phyloP scores from a whole-genome alignment of 2,113 vertebrate species.

The Bufo bufo region DNA sequence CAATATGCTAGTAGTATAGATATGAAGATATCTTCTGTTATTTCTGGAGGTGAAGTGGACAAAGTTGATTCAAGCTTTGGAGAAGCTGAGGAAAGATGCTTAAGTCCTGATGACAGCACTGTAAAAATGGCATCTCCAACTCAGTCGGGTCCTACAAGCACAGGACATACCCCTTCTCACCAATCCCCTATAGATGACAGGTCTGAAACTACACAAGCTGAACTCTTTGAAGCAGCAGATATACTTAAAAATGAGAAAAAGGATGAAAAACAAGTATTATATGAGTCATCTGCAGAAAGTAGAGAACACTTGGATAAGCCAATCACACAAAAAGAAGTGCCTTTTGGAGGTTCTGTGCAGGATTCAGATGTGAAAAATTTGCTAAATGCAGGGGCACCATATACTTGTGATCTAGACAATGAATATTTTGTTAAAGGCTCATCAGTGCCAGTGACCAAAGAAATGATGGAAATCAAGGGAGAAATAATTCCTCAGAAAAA shows the following conservation, averaged over 20 bases:
- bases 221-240: slow-evolving; percentile 70
- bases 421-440: slow-evolving; percentile 32
- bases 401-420: background rate
- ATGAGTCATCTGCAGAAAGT: slow-evolving; percentile 42
- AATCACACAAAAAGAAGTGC: slow-evolving; percentile 26
- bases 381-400: background rate
- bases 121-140: slow-evolving; percentile 93
- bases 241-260: slow-evolving; percentile 63
- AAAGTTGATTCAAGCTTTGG: slow-evolving; percentile 67
- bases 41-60: slow-evolving; percentile 61
- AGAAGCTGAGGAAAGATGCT: slow-evolving; percentile 87
- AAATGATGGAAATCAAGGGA: background rate
- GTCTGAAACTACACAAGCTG: slow-evolving; percentile 70
- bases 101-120: slow-evolving; percentile 93
- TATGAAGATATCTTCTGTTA: slow-evolving; percentile 27
- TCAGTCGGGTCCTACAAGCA: slow-evolving; percentile 90
- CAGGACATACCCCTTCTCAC: slow-evolving; percentile 88
- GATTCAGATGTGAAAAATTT: background rate
- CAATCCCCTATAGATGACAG: slow-evolving; percentile 93
- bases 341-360: slow-evolving; percentile 1
- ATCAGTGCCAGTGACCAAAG: slow-evolving; percentile 5
- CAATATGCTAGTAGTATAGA: slow-evolving; percentile 57
- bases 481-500: background rate
- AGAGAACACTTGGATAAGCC: slow-evolving; percentile 19
- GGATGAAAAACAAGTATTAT: slow-evolving; percentile 52